phyloP scores from a whole-genome alignment of 1,140 invertebrate species.

The Apis cerana region DNA sequence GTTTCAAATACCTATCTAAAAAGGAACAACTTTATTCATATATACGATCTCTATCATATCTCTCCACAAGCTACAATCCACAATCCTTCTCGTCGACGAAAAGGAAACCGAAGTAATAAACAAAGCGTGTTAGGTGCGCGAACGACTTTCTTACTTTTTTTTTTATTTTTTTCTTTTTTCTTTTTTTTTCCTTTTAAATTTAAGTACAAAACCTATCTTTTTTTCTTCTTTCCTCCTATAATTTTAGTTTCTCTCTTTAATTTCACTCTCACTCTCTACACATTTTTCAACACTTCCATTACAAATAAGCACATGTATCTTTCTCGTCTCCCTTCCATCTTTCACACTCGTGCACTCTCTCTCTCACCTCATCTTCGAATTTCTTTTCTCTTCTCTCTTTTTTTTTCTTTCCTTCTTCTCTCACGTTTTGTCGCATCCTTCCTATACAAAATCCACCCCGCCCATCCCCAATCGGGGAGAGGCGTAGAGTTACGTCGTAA shows the following conservation, averaged over 20 bases:
- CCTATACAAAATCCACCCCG: constrained; percentile 40
- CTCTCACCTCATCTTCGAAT: background rate
- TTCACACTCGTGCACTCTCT: background rate
- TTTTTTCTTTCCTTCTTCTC: background rate
- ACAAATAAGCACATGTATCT: constrained; percentile 22
- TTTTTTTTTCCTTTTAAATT: background rate
- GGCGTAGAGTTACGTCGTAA: constrained; percentile 28
- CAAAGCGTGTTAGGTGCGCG: constrained; percentile 1
- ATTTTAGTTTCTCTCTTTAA: too few species aligned
- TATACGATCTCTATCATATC: background rate
- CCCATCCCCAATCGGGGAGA: background rate
- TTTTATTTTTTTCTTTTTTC: background rate
- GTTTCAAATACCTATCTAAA: background rate
- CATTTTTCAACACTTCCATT: background rate
- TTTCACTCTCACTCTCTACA: background rate
- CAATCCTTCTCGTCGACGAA: background rate
- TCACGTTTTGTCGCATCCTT: background rate
- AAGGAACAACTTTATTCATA: constrained; percentile 3
- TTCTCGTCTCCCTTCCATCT: too few species aligned
- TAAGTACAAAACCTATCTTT: constrained; percentile 46
- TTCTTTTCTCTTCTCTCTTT: background rate
- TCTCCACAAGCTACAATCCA: background rate
- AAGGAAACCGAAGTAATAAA: background rate
- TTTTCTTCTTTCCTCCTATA: background rate
- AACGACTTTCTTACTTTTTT: background rate